Percentiles rank a stretch among this genome's conserved stretches.
Conservation (phyloP, 2,797 vertebrate genomes). For the Cichlasoma orientale region DNA sequence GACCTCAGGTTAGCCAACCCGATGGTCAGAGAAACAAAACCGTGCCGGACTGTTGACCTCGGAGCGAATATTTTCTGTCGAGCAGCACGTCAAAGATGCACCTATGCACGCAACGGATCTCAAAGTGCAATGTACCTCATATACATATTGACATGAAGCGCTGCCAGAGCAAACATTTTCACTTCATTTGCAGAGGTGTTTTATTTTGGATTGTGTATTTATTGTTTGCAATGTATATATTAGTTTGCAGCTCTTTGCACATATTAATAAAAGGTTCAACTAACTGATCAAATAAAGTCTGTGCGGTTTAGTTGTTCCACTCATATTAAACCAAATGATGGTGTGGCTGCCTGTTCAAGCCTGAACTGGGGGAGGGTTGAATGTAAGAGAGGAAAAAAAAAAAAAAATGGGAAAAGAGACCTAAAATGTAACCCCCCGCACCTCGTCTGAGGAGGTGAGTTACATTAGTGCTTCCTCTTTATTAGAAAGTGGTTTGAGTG, state of each 20-base stretch:
- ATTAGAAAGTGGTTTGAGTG: slow-evolving; percentile 65
- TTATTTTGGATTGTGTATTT: slow-evolving; percentile 79
- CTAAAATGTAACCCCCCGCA: slow-evolving; percentile 57
- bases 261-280: slow-evolving; percentile 81
- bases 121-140: slow-evolving; percentile 43
- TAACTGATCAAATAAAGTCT: slow-evolving; percentile 77
- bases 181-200: slow-evolving; percentile 81
- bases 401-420: slow-evolving; percentile 6
- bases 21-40: slow-evolving; percentile 42
- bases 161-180: slow-evolving; percentile 87
- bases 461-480: slow-evolving; percentile 80
- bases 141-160: slow-evolving; percentile 30
- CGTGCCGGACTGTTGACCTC: slow-evolving; percentile 9
- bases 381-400: slow-evolving; percentile 61
- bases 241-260: slow-evolving; percentile 92
- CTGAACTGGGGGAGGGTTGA: slow-evolving; percentile 73
- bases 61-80: slow-evolving; percentile 5
- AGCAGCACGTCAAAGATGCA: background rate
- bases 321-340: slow-evolving; percentile 73
- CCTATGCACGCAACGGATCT: slow-evolving; percentile 61
- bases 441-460: slow-evolving; percentile 53
- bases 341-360: slow-evolving; percentile 58
- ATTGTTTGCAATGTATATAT: slow-evolving; percentile 89
- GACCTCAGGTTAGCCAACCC: slow-evolving; percentile 84
- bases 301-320: slow-evolving; percentile 75